A percentile compares a stretch with the other conserved stretches of the same genome.
Conservation (phyloP, 1,140 invertebrate species). For the Drosophila truncata region DNA sequence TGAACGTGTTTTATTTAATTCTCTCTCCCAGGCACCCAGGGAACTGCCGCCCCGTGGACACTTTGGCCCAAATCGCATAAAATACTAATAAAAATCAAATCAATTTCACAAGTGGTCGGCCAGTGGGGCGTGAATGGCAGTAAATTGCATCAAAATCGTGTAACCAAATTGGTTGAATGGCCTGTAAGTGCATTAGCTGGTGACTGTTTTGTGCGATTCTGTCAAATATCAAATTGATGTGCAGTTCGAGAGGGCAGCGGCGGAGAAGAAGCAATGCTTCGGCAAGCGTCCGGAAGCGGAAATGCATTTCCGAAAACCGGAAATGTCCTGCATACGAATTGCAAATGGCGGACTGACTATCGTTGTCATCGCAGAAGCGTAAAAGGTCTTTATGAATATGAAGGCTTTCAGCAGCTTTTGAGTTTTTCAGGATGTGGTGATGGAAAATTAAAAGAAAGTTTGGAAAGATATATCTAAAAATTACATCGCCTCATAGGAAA, state of each 20-base stretch:
- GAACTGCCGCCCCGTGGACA: conserved; percentile 11
- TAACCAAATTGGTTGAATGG: conserved; percentile 80
- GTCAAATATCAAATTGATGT: conserved; percentile 74
- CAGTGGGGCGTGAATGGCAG: conserved; percentile 59
- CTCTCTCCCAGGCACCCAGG: background rate
- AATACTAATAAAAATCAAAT: conserved; percentile 80
- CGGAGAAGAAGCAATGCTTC: background rate
- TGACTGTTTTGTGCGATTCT: conserved; percentile 47
- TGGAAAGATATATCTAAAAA: background rate
- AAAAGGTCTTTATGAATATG: conserved; percentile 16
- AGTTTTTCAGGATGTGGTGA: background rate
- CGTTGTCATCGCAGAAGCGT: background rate
- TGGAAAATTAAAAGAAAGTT: background rate
- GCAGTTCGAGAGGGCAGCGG: conserved; percentile 7
- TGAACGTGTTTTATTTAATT: conserved; percentile 59
- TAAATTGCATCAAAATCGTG: conserved; percentile 75
- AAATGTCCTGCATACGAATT: conserved; percentile 74
- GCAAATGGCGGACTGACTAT: conserved; percentile 51
- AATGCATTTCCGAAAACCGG: conserved; percentile 80
- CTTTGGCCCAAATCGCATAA: conserved; percentile 56
- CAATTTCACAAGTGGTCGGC: conserved; percentile 61
- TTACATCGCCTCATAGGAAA: too few species aligned
- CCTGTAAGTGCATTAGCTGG: conserved; percentile 73
- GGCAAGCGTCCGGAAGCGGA: conserved; percentile 59
- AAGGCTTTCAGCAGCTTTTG: background rate